These are phyloP conservation scores for Amblyornis subalaris DNA, from an alignment of 2,113 vertebrate species.

Conservation along the genomic window DNA sequence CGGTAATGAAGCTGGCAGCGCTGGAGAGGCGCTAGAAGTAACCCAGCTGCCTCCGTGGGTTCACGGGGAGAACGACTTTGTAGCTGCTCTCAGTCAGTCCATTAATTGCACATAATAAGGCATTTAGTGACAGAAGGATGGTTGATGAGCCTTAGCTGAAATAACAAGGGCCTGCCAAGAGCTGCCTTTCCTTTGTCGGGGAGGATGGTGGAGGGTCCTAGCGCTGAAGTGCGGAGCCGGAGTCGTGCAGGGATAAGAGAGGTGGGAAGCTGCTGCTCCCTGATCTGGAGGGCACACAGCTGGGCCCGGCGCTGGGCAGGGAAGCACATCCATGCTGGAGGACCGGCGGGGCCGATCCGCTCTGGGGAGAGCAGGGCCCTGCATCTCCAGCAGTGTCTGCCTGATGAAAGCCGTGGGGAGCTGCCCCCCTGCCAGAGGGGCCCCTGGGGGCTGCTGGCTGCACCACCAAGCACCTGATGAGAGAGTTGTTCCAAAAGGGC, in stretches of 20 bases:
- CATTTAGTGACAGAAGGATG: slow-evolving; percentile 66
- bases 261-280: not conserved
- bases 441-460: not conserved
- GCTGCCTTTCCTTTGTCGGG: not conserved
- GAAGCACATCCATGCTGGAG: not conserved
- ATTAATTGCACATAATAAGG: slow-evolving; percentile 70
- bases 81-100: slow-evolving; percentile 55
- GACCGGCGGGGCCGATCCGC: rapidly evolving
- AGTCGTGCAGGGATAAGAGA: not conserved
- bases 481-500: not conserved
- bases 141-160: slow-evolving; percentile 66
- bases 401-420: not conserved
- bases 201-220: not conserved
- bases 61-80: slow-evolving; percentile 27
- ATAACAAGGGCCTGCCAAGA: slow-evolving; percentile 57
- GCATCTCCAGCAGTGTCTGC: not conserved
- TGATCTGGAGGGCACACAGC: rapidly evolving
- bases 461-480: not conserved
- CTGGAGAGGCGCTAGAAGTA: slow-evolving; percentile 29
- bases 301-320: rapidly evolving
- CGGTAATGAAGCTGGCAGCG: slow-evolving; percentile 18
- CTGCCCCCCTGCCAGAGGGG: not conserved
- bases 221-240: rapidly evolving
- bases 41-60: slow-evolving; percentile 37
- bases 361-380: not conserved